A percentile compares a stretch with the other conserved stretches of the same genome.
Evolutionary conservation across 2,113 vertebrate genomes (phyloP).

Genomic region (Apistogramma diplotaenia): DNA sequence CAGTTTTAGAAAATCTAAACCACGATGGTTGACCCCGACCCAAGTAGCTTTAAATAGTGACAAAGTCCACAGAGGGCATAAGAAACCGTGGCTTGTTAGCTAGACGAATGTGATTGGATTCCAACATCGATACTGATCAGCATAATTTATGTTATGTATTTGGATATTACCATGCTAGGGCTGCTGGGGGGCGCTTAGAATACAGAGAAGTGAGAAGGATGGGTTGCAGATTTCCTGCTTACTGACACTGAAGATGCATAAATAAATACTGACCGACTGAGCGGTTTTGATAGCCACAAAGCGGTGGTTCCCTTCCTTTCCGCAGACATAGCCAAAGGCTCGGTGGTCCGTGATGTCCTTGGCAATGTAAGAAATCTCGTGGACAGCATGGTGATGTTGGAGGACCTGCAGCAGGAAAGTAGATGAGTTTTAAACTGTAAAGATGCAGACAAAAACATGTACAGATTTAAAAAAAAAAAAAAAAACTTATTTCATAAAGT

Average conservation of each 20-base stretch:
- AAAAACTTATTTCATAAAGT: not conserved
- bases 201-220: not conserved
- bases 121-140: not conserved
- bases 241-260: not conserved
- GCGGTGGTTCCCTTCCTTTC: conserved; percentile 97
- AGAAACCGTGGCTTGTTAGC: not conserved
- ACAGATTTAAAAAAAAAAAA: not conserved
- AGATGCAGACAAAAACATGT: not conserved
- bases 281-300: conserved; percentile 98
- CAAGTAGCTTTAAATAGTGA: not conserved
- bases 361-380: conserved; percentile 99
- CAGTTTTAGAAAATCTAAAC: not conserved
- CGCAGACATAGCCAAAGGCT: conserved; percentile 96
- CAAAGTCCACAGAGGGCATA: not conserved
- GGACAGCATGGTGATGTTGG: conserved; percentile 96
- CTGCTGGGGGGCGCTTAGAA: not conserved
- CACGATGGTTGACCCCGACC: not conserved
- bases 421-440: not conserved
- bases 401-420: conserved; percentile 79
- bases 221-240: not conserved
- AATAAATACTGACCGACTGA: conserved; percentile 88
- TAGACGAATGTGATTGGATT: not conserved
- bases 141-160: not conserved
- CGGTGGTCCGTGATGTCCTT: conserved; percentile 99
- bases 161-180: not conserved